Base-by-base conservation (phyloP, 2,797 vertebrate species). In the Alosa sapidissima region DNA sequence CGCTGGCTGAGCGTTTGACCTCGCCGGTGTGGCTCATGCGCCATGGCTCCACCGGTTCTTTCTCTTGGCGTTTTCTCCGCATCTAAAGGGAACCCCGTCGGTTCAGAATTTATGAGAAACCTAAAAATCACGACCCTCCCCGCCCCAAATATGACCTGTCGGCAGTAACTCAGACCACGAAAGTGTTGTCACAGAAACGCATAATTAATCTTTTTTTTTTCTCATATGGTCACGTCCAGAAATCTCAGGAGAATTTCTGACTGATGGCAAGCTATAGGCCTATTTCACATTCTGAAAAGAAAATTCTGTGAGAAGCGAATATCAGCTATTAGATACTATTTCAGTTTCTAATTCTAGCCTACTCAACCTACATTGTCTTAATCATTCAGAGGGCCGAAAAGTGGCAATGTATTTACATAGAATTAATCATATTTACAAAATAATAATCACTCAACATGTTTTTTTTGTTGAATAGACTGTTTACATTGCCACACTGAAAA, bases 1-100 rank as follows among this genome's bases (percentile, higher is more conserved):
- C 85, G 87, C 87, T 83, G 33, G 28, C 83, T 48, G 81, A 83
- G 84, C 83, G 84, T 24, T 14, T n/a, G 83, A 82, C 9, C 52
- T 65, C 49, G 1, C 58, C 19, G 0, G 83, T 13, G 41, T 47
- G 9, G 19, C 14, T 78, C 72, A 45, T 33, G 4, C 36, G 14
- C 41, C 72, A 13, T 45, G 45, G 19, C 47, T 19, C 3, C 24
- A 21, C 21, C 3, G 14, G 19, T 81, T 24, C 51, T 19, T n/a
- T 81, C 62, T 51, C 19, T 14, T 28, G 11, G 7, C 21, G 48
- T 51, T 62, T 36, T 49, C 28, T 48, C 11, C 16, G 45, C 78
- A 6, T 33, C 52, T 16, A n/a, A 7, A 51, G 65, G 19, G 45
- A 85, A 49, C 58, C 54, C n/a, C 8, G 3, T 16, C 78, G 58